These are phyloP conservation scores for Danionella dracula DNA, from an alignment of 2,797 vertebrate genomes.

Conservation along the genomic window DNA sequence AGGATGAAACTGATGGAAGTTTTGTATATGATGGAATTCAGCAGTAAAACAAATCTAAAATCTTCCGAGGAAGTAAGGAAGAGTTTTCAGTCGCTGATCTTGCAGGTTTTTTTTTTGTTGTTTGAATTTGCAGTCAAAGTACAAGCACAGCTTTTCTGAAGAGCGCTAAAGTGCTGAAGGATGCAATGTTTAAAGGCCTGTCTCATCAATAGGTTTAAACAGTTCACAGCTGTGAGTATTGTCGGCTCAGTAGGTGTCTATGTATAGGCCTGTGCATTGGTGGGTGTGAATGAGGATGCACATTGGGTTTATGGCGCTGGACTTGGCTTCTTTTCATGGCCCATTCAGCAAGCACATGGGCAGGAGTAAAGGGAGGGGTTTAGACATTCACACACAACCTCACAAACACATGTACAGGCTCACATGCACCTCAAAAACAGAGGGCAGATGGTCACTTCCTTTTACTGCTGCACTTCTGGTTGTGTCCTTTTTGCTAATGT, in stretches of 20 bases:
- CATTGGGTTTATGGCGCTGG: conserved; percentile 36
- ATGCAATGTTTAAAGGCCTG: conserved; percentile 26
- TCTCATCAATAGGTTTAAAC: conserved; percentile 40
- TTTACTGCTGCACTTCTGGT: conserved; percentile 15
- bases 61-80: not conserved
- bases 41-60: not conserved
- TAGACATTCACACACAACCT: conserved; percentile 25
- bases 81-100: conserved; percentile 9
- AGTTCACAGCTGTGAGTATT: conserved; percentile 44
- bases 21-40: not conserved
- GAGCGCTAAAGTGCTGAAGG: conserved; percentile 14
- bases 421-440: conserved; percentile 18
- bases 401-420: conserved; percentile 6
- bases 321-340: conserved; percentile 35
- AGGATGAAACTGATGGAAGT: not conserved
- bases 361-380: conserved; percentile 14
- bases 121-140: conserved; percentile 23
- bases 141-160: conserved; percentile 21
- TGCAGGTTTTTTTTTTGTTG: conserved; percentile 26
- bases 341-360: conserved; percentile 36
- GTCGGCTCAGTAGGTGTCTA: conserved; percentile 36
- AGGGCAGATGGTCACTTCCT: conserved; percentile 31
- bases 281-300: conserved; percentile 48
- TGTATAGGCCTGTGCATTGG: conserved; percentile 43
- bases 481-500: conserved; percentile 9